These are phyloP conservation scores for Limnothrissa miodon DNA, from an alignment of 2,113 vertebrate species.

Conservation along the genomic window DNA sequence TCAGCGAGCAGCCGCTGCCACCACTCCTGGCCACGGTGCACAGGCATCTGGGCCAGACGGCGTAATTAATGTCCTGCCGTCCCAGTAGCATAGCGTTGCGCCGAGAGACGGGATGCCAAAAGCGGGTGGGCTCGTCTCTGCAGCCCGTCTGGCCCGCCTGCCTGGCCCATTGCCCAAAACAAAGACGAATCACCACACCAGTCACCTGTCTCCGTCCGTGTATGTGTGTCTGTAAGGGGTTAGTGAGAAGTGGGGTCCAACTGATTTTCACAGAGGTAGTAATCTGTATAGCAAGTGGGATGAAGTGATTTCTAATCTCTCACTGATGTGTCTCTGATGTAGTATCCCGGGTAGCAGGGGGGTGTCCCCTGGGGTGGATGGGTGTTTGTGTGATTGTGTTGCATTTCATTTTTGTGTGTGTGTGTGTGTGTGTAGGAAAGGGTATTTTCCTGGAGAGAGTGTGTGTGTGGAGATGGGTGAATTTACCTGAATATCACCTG, in stretches of 20 bases:
- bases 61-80: not conserved
- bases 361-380: not conserved
- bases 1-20: not conserved
- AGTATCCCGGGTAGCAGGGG: not conserved
- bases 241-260: not conserved
- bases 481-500: too few species aligned
- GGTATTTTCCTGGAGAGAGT: not conserved
- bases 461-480: too few species aligned
- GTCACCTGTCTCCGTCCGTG: too few species aligned
- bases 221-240: too few species aligned
- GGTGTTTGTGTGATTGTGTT: not conserved
- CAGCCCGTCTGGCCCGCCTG: not conserved
- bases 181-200: conserved; percentile 1
- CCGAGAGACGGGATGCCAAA: not conserved
- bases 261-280: not conserved
- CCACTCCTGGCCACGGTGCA: not conserved
- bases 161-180: not conserved
- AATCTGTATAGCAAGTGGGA: not conserved
- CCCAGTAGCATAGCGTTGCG: not conserved
- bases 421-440: not conserved
- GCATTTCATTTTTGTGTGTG: too few species aligned
- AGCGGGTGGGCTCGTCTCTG: not conserved
- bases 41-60: not conserved
- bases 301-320: not conserved
- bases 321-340: not conserved